phyloP scores from a whole-genome alignment of 1,140 invertebrate genomes.

The Drosophila novamexicana region DNA sequence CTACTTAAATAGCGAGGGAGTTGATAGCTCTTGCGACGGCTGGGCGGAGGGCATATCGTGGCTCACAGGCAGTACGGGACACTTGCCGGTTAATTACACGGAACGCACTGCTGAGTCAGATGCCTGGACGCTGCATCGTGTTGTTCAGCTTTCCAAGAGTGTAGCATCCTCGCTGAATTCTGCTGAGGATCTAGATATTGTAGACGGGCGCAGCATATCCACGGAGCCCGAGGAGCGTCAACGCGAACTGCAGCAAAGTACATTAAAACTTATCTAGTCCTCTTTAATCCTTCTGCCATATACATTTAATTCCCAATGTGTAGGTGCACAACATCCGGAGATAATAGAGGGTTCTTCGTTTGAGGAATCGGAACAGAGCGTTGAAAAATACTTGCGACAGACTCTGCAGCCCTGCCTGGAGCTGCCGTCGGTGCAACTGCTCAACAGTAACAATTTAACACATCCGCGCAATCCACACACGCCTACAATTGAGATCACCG shows the following conservation, averaged over 20 bases:
- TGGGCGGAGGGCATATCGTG: conserved; percentile 95
- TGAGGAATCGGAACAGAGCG: conserved; percentile 79
- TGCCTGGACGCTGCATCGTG: conserved; percentile 94
- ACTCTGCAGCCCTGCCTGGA: conserved; percentile 77
- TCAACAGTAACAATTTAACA: conserved; percentile 54
- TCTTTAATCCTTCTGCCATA: neutral
- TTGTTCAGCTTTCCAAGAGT: conserved; percentile 86
- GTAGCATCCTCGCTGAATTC: conserved; percentile 84
- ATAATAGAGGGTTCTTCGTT: conserved; percentile 77
- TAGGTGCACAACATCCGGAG: conserved; percentile 61
- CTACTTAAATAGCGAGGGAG: conserved; percentile 90
- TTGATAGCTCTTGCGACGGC: conserved; percentile 90
- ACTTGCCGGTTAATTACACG: conserved; percentile 92
- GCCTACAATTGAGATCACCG: conserved; percentile 73
- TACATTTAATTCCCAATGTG: neutral
- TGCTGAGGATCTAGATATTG: conserved; percentile 84
- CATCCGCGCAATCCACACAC: conserved; percentile 73
- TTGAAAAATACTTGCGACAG: conserved; percentile 77
- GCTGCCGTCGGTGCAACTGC: conserved; percentile 63
- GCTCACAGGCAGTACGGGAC: conserved; percentile 92
- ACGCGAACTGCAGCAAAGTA: conserved; percentile 61
- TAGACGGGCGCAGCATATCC: conserved; percentile 84
- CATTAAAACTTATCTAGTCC: conserved; percentile 1
- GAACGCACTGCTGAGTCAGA: conserved; percentile 93
- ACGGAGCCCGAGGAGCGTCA: conserved; percentile 74